Conservation (phyloP, 2,797 vertebrate genomes). For the Lacerta viridis region DNA sequence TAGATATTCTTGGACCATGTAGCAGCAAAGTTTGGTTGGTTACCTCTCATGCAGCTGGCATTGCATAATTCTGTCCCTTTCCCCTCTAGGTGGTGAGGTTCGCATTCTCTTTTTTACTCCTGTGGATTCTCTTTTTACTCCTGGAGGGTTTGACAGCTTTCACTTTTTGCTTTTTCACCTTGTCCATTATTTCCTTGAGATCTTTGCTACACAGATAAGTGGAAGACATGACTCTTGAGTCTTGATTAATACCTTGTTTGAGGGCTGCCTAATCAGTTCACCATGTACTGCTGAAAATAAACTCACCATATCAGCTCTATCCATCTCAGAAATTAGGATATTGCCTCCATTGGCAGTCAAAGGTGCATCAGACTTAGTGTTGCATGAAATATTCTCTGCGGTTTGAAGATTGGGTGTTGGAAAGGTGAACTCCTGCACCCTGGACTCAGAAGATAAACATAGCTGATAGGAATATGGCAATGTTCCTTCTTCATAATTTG, state of each 20-base stretch:
- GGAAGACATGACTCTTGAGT: no score
- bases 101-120: no score
- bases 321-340: conserved; percentile 14
- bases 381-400: conserved; percentile 39
- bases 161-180: background rate
- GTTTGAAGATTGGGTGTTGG: conserved; percentile 49
- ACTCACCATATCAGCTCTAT: conserved; percentile 21
- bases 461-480: conserved; percentile 75
- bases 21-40: no score
- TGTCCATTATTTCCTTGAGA: background rate
- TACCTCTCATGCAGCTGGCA: no score
- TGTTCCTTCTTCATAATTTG: conserved; percentile 62
- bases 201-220: background rate
- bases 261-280: no score
- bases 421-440: conserved; percentile 70
- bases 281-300: background rate
- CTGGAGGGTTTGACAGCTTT: background rate
- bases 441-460: conserved; percentile 70
- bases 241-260: no score
- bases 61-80: no score
- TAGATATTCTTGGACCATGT: no score
- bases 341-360: conserved; percentile 45
- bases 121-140: background rate
- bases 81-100: no score
- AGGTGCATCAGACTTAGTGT: conserved; percentile 28